A percentile compares a stretch with the other conserved stretches of the same genome.
These are phyloP conservation scores for Diorhabda carinulata DNA, from an alignment of 1,140 invertebrate genomes.

Conservation along the genomic window DNA sequence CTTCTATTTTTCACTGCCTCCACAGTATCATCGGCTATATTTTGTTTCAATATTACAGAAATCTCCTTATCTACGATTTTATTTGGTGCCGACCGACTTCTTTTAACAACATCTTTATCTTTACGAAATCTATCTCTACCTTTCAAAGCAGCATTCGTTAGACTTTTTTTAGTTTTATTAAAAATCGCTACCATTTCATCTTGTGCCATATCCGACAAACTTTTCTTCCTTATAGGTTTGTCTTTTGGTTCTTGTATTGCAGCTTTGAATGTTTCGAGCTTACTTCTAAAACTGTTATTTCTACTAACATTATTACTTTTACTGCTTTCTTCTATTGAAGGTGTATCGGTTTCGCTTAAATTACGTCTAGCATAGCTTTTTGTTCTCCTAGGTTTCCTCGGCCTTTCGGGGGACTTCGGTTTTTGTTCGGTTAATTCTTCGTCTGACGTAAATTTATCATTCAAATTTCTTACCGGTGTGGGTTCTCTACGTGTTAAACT, in stretches of 20 bases:
- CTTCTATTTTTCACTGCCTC: slow-evolving; percentile 18
- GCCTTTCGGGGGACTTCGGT: slow-evolving; percentile 37
- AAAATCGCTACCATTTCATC: slow-evolving; percentile 34
- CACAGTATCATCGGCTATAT: background rate
- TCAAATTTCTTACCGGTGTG: slow-evolving; percentile 36
- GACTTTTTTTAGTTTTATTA: slow-evolving; percentile 38
- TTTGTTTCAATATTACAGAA: too few relatives aligned
- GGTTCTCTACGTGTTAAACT: slow-evolving; percentile 41
- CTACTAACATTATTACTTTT: slow-evolving; percentile 4
- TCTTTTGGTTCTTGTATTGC: background rate
- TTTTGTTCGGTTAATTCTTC: slow-evolving; percentile 28
- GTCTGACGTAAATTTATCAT: slow-evolving; percentile 17
- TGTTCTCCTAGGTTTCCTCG: slow-evolving; percentile 26
- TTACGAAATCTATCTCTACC: slow-evolving; percentile 34
- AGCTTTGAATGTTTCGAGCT: slow-evolving; percentile 1
- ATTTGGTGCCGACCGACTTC: slow-evolving; percentile 51
- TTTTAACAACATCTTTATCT: slow-evolving; percentile 39
- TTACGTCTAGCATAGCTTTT: slow-evolving; percentile 24
- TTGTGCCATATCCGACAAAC: slow-evolving; percentile 35
- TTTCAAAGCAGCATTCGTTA: slow-evolving; percentile 29
- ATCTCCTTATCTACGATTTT: background rate
- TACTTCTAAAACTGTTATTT: slow-evolving; percentile 7
- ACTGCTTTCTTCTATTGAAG: background rate
- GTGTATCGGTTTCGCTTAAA: slow-evolving; percentile 20
- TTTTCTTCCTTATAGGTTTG: slow-evolving; percentile 22